A percentile compares a stretch with the other conserved stretches of the same genome.
Evolutionary conservation across 2,797 vertebrate genomes (phyloP).

Genomic region (Mionectes olivaceus): DNA sequence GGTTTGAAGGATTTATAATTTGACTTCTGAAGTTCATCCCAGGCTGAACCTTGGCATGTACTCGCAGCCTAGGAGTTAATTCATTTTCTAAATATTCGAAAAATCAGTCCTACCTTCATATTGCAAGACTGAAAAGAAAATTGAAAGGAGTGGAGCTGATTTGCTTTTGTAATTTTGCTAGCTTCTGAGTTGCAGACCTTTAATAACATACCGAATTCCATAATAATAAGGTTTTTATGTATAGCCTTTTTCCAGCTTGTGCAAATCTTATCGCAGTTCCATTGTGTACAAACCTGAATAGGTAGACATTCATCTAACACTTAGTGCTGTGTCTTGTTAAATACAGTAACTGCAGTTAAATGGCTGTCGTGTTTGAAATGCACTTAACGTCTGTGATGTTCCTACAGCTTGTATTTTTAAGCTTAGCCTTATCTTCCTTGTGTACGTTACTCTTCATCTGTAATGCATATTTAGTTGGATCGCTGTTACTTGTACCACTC

Average conservation of each 20-base stretch:
- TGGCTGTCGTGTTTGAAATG: neutral
- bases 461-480: neutral
- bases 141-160: neutral
- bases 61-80: slow-evolving; percentile 62
- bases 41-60: slow-evolving; percentile 49
- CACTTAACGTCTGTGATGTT: neutral
- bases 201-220: neutral
- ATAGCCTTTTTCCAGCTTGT: neutral
- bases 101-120: neutral
- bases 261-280: rapidly evolving
- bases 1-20: slow-evolving; percentile 28
- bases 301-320: neutral
- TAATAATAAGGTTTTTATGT: neutral
- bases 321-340: neutral
- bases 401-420: neutral
- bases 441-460: neutral
- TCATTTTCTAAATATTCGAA: slow-evolving; percentile 72
- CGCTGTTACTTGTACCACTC: neutral
- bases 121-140: neutral
- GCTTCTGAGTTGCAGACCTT: neutral
- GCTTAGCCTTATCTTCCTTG: neutral
- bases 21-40: neutral
- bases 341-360: neutral
- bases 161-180: neutral
- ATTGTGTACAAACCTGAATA: neutral